A percentile compares a stretch with the other conserved stretches of the same genome.
Conservation (phyloP, 1,140 invertebrate species). For the Drosophila littoralis region DNA sequence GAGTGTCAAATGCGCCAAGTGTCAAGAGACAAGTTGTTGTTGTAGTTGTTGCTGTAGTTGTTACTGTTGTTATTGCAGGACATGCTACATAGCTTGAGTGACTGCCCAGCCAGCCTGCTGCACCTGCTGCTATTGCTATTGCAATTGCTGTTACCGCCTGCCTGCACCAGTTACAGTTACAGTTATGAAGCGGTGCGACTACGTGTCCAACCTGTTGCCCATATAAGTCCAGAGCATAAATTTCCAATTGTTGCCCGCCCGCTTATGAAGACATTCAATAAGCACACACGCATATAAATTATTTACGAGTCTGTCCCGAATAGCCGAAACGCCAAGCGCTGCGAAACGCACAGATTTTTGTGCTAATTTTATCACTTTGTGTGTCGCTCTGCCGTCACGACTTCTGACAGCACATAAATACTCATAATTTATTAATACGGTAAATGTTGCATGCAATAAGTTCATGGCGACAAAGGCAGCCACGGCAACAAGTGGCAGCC, state of each 20-base stretch:
- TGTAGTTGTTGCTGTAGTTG: conserved; percentile 24
- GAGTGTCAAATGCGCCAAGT: conserved; percentile 83
- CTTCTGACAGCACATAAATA: conserved; percentile 84
- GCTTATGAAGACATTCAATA: conserved; percentile 81
- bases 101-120: conserved; percentile 29
- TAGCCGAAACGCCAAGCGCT: conserved; percentile 56
- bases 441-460: conserved; percentile 83
- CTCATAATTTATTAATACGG: conserved; percentile 84
- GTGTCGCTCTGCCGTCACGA: conserved; percentile 83
- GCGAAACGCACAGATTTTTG: conserved; percentile 75
- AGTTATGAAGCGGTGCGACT: conserved; percentile 53
- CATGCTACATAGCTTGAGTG: conserved; percentile 50
- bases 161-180: conserved; percentile 58
- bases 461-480: conserved; percentile 64
- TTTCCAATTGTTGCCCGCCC: conserved; percentile 79
- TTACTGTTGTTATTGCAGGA: conserved; percentile 46
- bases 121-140: conserved; percentile 41
- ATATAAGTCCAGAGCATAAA: conserved; percentile 76
- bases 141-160: conserved; percentile 43
- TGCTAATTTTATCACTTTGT: conserved; percentile 84
- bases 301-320: conserved; percentile 74
- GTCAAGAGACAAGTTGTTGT: conserved; percentile 72
- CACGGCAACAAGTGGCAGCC: conserved; percentile 47
- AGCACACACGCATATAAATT: conserved; percentile 68
- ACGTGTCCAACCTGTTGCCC: conserved; percentile 50